Evolutionary conservation across 2,797 vertebrate species (phyloP).

Genomic region (Sebastes matsubarae): DNA sequence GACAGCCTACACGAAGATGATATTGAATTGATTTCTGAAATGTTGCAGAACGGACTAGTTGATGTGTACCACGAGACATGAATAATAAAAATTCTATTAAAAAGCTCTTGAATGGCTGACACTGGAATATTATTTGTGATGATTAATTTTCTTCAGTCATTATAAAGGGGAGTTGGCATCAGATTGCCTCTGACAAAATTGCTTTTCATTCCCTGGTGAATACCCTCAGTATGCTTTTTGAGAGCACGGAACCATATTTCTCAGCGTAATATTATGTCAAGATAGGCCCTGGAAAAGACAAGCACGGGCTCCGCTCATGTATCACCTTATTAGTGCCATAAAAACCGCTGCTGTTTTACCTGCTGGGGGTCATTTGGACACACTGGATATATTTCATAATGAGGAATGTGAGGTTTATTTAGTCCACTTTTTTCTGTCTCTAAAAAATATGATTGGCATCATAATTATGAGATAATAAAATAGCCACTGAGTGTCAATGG

Average conservation of each 20-base stretch:
- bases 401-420: conserved; percentile 12
- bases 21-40: conserved; percentile 95
- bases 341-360: conserved; percentile 53
- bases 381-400: conserved; percentile 37
- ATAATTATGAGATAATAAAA: conserved; percentile 61
- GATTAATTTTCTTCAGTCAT: conserved; percentile 97
- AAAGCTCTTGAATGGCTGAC: conserved; percentile 94
- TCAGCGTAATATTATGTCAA: conserved; percentile 77
- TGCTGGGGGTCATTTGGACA: conserved; percentile 44
- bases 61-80: conserved; percentile 91
- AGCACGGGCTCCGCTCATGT: conserved; percentile 53
- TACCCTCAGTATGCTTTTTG: conserved; percentile 82
- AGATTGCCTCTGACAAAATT: conserved; percentile 93
- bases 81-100: conserved; percentile 99
- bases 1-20: conserved; percentile 91
- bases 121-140: conserved; percentile 95
- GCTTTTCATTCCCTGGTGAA: conserved; percentile 94
- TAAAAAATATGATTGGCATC: conserved; percentile 48
- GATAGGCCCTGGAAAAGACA: conserved; percentile 72
- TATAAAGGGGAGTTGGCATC: conserved; percentile 94
- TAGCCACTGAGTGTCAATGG: conserved; percentile 42
- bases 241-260: conserved; percentile 82
- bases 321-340: conserved; percentile 66
- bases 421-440: conserved; percentile 11
- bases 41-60: conserved; percentile 90